phyloP scores from a whole-genome alignment of 2,888 invertebrate genomes.

The Calameuta idolon region DNA sequence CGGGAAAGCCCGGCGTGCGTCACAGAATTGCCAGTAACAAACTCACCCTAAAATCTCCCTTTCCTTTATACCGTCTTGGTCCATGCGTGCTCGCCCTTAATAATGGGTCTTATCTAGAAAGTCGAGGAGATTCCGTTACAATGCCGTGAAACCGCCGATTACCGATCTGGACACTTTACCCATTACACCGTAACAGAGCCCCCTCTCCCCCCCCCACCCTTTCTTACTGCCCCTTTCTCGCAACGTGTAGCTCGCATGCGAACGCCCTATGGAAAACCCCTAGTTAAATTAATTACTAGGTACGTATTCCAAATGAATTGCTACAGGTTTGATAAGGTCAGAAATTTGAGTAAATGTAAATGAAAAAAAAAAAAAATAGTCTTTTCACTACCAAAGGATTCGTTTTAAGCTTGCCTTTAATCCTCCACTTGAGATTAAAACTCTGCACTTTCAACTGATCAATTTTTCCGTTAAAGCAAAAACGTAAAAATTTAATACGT shows the following conservation, averaged over 20 bases:
- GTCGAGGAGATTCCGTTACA: constrained; percentile 23
- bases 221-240: background rate
- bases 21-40: background rate
- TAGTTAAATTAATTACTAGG: background rate
- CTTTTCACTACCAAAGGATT: background rate
- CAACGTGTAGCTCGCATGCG: background rate
- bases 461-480: too few species aligned
- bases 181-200: background rate
- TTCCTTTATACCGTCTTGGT: background rate
- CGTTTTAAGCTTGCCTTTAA: background rate
- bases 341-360: background rate
- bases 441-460: background rate
- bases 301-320: background rate
- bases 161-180: constrained; percentile 18
- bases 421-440: background rate
- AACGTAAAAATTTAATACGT: too few species aligned
- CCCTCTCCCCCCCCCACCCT: background rate
- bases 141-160: constrained; percentile 16
- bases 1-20: background rate
- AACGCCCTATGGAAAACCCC: background rate
- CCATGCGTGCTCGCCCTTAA: constrained; percentile 20
- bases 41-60: background rate
- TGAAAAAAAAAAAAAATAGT: background rate
- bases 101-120: constrained; percentile 23
- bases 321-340: background rate